These are phyloP conservation scores for Cerastis rubricosa DNA, from an alignment of 2,888 invertebrate genomes.

Conservation along the genomic window DNA sequence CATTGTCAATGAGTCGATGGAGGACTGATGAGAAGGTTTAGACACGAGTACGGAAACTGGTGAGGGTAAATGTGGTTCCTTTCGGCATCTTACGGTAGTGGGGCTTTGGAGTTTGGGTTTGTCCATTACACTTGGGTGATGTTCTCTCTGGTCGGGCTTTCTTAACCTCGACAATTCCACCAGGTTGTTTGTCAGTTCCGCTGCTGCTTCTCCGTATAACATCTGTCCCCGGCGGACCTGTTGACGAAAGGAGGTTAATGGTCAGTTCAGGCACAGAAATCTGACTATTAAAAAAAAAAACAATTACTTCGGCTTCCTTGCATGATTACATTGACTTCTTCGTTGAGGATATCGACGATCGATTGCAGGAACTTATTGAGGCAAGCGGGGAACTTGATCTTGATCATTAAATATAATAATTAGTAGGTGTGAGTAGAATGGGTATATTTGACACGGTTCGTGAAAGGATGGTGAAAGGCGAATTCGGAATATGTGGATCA, in stretches of 20 bases:
- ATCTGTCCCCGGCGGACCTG: constrained; percentile 83
- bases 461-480: background rate
- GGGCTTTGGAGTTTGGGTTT: constrained; percentile 76
- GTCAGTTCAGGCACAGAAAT: constrained; percentile 24
- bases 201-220: constrained; percentile 84
- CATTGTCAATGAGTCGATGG: background rate
- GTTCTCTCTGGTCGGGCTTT: constrained; percentile 65
- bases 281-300: background rate
- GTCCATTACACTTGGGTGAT: constrained; percentile 68
- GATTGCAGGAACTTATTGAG: background rate
- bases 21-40: background rate
- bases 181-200: constrained; percentile 81
- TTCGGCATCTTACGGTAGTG: constrained; percentile 77
- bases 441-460: no score
- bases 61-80: constrained; percentile 79
- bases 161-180: constrained; percentile 81
- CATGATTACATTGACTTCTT: constrained; percentile 15
- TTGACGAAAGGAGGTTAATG: constrained; percentile 30
- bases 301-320: constrained; percentile 25
- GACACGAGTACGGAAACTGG: constrained; percentile 60
- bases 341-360: background rate
- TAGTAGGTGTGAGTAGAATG: background rate
- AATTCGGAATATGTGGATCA: background rate
- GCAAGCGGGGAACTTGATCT: background rate
- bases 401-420: background rate